A percentile compares a stretch with the other conserved stretches of the same genome.
Evolutionary conservation across 2,888 invertebrate genomes (phyloP).

Genomic region (Drosophila niveifrons): DNA sequence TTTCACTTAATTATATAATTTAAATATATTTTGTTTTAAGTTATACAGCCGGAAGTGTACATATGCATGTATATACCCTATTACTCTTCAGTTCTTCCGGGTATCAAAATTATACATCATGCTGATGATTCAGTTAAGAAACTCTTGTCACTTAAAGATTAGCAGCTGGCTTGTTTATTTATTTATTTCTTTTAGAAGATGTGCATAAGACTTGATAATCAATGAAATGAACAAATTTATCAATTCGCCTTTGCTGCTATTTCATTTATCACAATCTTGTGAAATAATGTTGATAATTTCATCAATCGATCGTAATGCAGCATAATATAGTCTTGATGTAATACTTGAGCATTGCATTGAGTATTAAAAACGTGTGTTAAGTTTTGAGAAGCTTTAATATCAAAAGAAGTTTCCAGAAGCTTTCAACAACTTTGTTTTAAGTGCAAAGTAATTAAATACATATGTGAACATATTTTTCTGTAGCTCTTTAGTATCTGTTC

Average conservation of each 20-base stretch:
- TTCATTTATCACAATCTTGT: neutral
- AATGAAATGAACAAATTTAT: neutral
- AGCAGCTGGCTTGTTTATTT: neutral
- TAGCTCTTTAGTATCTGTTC: conserved; percentile 3
- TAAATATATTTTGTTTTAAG: too few species aligned
- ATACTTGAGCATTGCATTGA: neutral
- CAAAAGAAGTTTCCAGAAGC: neutral
- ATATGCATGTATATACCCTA: neutral
- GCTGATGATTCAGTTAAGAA: conserved; percentile 4
- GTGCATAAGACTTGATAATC: neutral
- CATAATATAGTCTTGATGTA: neutral
- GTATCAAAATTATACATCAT: neutral
- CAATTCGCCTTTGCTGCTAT: neutral
- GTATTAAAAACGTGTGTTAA: too few species aligned
- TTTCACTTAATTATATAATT: too few species aligned
- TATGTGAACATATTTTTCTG: neutral
- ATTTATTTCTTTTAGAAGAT: neutral
- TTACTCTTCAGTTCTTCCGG: neutral
- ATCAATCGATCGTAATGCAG: neutral
- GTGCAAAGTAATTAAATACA: neutral
- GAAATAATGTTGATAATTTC: neutral
- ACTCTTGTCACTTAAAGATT: neutral
- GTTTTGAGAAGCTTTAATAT: neutral
- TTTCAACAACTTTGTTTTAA: neutral
- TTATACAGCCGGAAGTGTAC: too few species aligned